Evolutionary conservation across 2,113 vertebrate genomes (phyloP).

Genomic region (Ophthalmolycus amberensis): DNA sequence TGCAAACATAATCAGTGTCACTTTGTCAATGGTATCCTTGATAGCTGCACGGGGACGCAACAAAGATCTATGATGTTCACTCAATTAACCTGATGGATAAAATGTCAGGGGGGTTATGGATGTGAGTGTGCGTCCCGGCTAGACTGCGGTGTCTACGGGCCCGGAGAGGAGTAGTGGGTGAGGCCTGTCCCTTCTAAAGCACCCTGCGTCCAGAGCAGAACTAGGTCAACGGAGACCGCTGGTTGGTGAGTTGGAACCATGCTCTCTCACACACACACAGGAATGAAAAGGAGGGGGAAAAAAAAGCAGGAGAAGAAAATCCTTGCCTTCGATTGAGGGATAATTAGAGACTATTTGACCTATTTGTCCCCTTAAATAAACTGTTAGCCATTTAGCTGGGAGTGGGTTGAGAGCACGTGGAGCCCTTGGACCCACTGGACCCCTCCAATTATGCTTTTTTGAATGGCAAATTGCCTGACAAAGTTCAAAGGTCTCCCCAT

Average conservation of each 20-base stretch:
- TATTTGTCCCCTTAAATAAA: conserved; percentile 77
- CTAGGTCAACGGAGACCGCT: conserved; percentile 79
- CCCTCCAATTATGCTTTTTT: conserved; percentile 58
- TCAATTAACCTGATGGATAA: conserved; percentile 72
- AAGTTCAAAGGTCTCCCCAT: conserved; percentile 34
- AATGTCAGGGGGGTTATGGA: conserved; percentile 55
- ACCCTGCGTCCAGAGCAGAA: conserved; percentile 75
- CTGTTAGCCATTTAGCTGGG: conserved; percentile 59
- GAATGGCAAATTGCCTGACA: conserved; percentile 41
- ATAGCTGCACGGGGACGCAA: conserved; percentile 43
- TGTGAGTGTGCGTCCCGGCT: conserved; percentile 23
- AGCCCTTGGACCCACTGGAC: conserved; percentile 40
- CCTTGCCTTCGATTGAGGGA: conserved; percentile 61
- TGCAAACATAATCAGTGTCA: conserved; percentile 56
- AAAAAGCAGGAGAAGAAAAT: conserved; percentile 62
- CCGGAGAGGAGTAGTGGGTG: conserved; percentile 60
- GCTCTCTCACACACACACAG: conserved; percentile 67
- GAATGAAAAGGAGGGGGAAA: conserved; percentile 50
- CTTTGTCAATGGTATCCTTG: conserved; percentile 56
- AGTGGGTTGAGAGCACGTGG: conserved; percentile 38
- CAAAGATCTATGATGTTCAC: conserved; percentile 70
- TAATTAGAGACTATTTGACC: conserved; percentile 79
- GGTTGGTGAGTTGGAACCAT: conserved; percentile 78
- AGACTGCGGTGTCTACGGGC: conserved; percentile 49
- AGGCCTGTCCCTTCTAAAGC: conserved; percentile 66